Evolutionary conservation across 2,888 invertebrate genomes (phyloP).

Genomic region (Hecatera dysodea): DNA sequence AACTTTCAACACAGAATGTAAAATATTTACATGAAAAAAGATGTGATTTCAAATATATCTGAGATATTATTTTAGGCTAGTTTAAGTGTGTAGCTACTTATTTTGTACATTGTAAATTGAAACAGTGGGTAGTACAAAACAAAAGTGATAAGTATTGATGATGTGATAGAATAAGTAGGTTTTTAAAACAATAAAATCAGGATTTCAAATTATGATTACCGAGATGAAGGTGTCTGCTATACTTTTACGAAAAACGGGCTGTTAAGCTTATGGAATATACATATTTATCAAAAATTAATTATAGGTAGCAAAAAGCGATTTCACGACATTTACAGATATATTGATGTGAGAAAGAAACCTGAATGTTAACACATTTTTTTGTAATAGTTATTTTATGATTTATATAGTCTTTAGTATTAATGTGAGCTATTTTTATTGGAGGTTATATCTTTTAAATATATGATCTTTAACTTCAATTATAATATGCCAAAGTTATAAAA

Average conservation of each 20-base stretch:
- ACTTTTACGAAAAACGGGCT: no score
- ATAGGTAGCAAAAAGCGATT: no score
- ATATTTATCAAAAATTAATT: no score
- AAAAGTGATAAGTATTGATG: slow-evolving; percentile 34
- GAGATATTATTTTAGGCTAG: slow-evolving; percentile 63
- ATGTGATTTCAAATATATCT: slow-evolving; percentile 66
- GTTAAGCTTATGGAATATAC: no score
- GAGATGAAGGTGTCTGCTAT: no score
- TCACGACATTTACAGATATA: not conserved
- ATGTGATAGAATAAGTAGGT: slow-evolving; percentile 2
- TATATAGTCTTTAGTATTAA: no score
- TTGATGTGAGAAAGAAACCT: no score
- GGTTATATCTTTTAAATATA: no score
- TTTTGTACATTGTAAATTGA: slow-evolving; percentile 50
- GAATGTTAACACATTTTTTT: no score
- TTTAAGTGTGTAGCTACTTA: slow-evolving; percentile 43
- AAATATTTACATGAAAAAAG: slow-evolving; percentile 39
- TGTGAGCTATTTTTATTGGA: no score
- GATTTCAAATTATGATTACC: not conserved
- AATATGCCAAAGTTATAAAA: slow-evolving; percentile 1
- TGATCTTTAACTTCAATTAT: no score
- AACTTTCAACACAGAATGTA: slow-evolving; percentile 49
- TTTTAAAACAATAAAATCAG: not conserved
- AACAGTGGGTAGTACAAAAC: slow-evolving; percentile 56
- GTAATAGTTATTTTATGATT: no score